Evolutionary conservation across 2,797 vertebrate species (phyloP), one percentile per base, ranked within the genome.

Genomic region (Muscicapa comitata): DNA sequence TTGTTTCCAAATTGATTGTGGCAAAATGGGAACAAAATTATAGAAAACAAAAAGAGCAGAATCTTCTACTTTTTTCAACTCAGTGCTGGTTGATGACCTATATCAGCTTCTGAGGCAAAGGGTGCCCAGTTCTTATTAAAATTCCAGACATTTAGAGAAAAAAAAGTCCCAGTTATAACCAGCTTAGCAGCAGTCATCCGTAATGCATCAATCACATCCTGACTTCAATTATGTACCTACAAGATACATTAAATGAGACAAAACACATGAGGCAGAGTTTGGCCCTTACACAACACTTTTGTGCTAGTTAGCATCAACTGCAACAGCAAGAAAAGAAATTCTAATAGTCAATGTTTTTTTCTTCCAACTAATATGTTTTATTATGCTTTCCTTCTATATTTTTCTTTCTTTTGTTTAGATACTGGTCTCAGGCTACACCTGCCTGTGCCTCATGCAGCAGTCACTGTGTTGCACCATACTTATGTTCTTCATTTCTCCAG

Each of bases 21-120:
- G 66, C 42, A 92, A 91, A 93, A 86, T n/a, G 53, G 73, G 45
- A 91, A 23, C n/a, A 93, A 92, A 94, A 86, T 81, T 79, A 48
- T 12, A 55, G 37, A 82, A 88, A 59, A 66, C n/a, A 61, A 29
- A 7, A n/a, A 17, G 12, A 92, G 24, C 21, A 86, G 26, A 70
- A 18, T 70, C 11, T 55, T 77, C 26, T 24, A 77, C 8, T 74
- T 74, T 68, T 80, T 79, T 53, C 57, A 88, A 2, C 21, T 78
- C 47, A 31, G 13, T 75, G 29, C 9, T 93, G 21, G 29, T 28
- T 78, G 33, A 40, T 81, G 84, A 75, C 57, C 28, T 70, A 4
- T 66, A 72, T 65, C 59, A 81, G n/a, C 25, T 91, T 76, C 37
- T 84, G 59, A 55, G 75, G 23, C 11, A 91, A 94, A 90, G 26